Evolutionary conservation across 1,140 invertebrate species (phyloP), one percentile per base, ranked within the genome.

Genomic region (Hylaeus volcanicus): DNA sequence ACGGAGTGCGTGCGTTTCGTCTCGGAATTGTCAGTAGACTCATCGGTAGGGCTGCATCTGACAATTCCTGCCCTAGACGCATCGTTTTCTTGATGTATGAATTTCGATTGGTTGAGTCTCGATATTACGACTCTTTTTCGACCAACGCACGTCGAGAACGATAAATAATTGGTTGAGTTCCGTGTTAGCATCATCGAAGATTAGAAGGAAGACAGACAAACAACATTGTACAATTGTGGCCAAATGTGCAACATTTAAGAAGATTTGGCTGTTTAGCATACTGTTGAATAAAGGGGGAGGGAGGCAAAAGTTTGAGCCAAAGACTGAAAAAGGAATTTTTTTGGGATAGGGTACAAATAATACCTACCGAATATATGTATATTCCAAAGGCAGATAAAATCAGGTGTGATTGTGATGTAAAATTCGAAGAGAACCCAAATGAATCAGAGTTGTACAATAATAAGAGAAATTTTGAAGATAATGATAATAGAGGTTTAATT

Each of bases 341-440:
- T 4, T 71, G 91, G 91, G 4, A 78, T 86, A 11, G 81, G 85
- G 37, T 92, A 94, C 79, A 66, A 5, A 41, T 11, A 60, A 15
- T 8, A 63, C 71, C 0, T 78, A 78, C n/a, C 8, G 63, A 26
- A 26, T 26, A 26, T 48, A 9, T 79, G 3, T 79, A 79, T 3
- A 53, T 79, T 5, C 72, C 48, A 4, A 39, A 81, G 56, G 69
- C 48, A 0, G 15, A 45, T 8, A 81, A 1, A 43, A 75, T 74
- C 3, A 55, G 39, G 55, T 51, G 51, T 1, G 79, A 81, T 3
- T 81, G 72, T 2, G 65, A 81, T 39, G 79, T 75, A 0, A 75
- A 64, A 63, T 81, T 81, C 12, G 58, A 81, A 8, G 65, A 75
- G 8, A 8, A 51, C 1, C 64, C 11, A 37, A 81, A 55, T 11